phyloP scores from a whole-genome alignment of 2,113 vertebrate species.

The Zosterops lateralis region DNA sequence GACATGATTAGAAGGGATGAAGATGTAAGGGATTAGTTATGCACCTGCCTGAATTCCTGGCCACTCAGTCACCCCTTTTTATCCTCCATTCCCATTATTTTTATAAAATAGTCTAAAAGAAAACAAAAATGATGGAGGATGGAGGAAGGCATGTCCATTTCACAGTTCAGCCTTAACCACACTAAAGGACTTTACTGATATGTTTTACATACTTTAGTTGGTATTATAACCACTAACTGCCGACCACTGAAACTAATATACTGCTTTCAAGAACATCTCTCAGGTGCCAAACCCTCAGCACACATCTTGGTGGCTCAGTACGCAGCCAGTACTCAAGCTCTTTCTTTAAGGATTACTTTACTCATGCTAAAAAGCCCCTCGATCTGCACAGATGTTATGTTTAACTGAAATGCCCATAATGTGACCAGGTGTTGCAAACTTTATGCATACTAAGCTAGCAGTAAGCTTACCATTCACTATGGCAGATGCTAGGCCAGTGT shows the following conservation, averaged over 20 bases:
- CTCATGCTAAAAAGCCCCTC: neutral
- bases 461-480: neutral
- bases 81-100: neutral
- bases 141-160: neutral
- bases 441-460: neutral
- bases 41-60: slow-evolving; percentile 17
- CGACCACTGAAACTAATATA: neutral
- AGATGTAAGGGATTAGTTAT: neutral
- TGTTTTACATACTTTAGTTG: neutral
- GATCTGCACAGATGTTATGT: neutral
- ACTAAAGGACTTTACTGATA: neutral
- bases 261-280: neutral
- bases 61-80: neutral
- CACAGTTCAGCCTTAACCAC: neutral
- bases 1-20: neutral
- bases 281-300: neutral
- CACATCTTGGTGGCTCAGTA: neutral
- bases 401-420: neutral
- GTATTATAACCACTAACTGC: neutral
- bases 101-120: neutral
- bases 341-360: neutral
- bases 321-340: neutral
- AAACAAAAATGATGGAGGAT: neutral
- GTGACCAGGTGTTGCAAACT: neutral
- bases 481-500: neutral